A percentile compares a stretch with the other conserved stretches of the same genome.
Evolutionary conservation across 2,888 invertebrate genomes (phyloP).

Genomic region (Halictus ligatus): DNA sequence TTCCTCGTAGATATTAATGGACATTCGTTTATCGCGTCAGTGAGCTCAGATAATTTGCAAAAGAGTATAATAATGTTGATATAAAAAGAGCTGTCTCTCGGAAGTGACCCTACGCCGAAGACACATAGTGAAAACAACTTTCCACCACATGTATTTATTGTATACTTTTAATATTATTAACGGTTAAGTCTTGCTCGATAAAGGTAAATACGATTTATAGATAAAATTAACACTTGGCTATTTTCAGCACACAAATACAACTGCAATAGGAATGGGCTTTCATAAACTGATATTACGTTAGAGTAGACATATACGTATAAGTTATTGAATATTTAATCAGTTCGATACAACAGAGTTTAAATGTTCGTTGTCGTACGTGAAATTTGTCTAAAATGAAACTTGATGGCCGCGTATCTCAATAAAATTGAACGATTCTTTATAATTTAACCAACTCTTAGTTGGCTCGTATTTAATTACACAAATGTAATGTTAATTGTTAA

Average conservation of each 20-base stretch:
- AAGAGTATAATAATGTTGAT: conserved; percentile 36
- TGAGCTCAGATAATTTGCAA: conserved; percentile 29
- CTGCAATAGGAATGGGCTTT: not conserved
- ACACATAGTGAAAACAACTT: conserved; percentile 4
- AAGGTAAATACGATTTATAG: conserved; percentile 25
- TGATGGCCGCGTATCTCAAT: not conserved
- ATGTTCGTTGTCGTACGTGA: not conserved
- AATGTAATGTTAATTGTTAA: conserved; percentile 8
- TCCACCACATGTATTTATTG: not conserved
- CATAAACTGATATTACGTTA: not conserved
- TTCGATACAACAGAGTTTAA: not conserved
- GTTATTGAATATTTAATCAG: conserved; percentile 11
- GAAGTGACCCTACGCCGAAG: conserved; percentile 5
- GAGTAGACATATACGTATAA: not conserved
- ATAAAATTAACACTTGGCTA: not conserved
- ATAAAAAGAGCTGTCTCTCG: conserved; percentile 25
- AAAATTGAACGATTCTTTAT: not conserved
- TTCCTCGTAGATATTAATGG: conserved; percentile 36
- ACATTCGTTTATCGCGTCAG: conserved; percentile 12
- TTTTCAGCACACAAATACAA: conserved; percentile 11
- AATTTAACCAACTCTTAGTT: not conserved
- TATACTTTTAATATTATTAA: conserved; percentile 15
- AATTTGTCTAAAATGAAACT: not conserved
- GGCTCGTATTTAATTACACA: not conserved
- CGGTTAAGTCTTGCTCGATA: not conserved